Conservation (phyloP, 2,888 invertebrate genomes). For the Callyntrura sp. region DNA sequence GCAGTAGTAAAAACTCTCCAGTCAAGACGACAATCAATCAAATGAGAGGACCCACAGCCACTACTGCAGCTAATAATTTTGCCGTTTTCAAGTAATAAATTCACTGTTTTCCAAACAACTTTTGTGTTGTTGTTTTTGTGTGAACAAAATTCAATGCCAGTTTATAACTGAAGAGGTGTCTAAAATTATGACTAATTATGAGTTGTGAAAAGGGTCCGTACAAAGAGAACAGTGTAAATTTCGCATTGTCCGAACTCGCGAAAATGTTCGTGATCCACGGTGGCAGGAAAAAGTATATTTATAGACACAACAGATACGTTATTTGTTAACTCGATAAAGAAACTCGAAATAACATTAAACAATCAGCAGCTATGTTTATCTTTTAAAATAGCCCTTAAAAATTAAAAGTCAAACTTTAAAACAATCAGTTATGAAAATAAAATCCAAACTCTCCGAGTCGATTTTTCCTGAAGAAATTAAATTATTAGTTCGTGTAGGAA, state of each 20-base stretch:
- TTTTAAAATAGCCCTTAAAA: not conserved
- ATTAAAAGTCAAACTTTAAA: not conserved
- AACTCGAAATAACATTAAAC: not conserved
- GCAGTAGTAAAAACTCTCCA: constrained; percentile 76
- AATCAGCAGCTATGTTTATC: constrained; percentile 30
- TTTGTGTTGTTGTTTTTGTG: not conserved
- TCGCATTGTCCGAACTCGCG: no score
- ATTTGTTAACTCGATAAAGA: no score
- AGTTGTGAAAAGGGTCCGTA: no score
- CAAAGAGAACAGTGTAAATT: no score
- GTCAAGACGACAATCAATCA: constrained; percentile 83
- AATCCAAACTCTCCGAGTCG: not conserved
- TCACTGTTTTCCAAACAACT: not conserved
- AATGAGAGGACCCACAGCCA: constrained; percentile 75
- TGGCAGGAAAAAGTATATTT: no score
- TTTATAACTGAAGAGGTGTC: no score
- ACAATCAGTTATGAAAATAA: constrained; percentile 37
- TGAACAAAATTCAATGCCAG: not conserved
- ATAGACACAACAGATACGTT: no score
- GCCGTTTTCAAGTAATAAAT: constrained; percentile 75
- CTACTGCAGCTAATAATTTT: constrained; percentile 78
- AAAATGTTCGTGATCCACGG: no score
- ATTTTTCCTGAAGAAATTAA: not conserved
- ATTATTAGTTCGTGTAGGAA: not conserved
- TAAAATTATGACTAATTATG: no score